Evolutionary conservation across 2,888 invertebrate genomes (phyloP).

Genomic region (Tineola bisselliella): DNA sequence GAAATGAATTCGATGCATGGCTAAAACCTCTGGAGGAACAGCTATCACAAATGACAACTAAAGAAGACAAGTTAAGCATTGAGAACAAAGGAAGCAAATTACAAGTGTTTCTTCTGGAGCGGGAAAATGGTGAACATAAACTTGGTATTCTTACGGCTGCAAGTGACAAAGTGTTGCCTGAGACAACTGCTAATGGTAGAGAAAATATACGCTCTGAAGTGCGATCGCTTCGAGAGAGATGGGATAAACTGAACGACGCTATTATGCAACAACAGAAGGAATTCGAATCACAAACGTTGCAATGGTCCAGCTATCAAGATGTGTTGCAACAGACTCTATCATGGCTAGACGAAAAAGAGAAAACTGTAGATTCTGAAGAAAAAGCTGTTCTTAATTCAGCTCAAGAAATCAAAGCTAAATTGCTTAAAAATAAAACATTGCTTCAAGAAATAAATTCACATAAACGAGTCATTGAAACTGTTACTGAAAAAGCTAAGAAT

Average conservation of each 20-base stretch:
- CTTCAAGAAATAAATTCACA: constrained; percentile 91
- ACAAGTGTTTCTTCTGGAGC: constrained; percentile 79
- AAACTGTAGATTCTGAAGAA: constrained; percentile 75
- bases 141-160: constrained; percentile 77
- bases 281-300: constrained; percentile 83
- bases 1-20: constrained; percentile 81
- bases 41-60: constrained; percentile 69
- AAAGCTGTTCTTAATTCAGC: constrained; percentile 78
- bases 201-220: constrained; percentile 89
- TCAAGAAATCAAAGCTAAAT: constrained; percentile 85
- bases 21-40: constrained; percentile 78
- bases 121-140: constrained; percentile 85
- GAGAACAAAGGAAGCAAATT: constrained; percentile 75
- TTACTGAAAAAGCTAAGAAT: constrained; percentile 86
- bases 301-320: constrained; percentile 87
- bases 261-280: constrained; percentile 86
- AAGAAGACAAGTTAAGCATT: constrained; percentile 72
- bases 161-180: constrained; percentile 90
- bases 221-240: constrained; percentile 81
- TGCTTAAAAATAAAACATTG: constrained; percentile 85
- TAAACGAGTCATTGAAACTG: constrained; percentile 88
- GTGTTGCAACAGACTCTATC: constrained; percentile 81
- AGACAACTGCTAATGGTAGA: constrained; percentile 90
- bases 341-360: constrained; percentile 90
- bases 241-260: constrained; percentile 87